Evolutionary conservation across 2,888 invertebrate genomes (phyloP), one percentile per base, ranked within the genome.

Genomic region (Pyrrhia umbra): DNA sequence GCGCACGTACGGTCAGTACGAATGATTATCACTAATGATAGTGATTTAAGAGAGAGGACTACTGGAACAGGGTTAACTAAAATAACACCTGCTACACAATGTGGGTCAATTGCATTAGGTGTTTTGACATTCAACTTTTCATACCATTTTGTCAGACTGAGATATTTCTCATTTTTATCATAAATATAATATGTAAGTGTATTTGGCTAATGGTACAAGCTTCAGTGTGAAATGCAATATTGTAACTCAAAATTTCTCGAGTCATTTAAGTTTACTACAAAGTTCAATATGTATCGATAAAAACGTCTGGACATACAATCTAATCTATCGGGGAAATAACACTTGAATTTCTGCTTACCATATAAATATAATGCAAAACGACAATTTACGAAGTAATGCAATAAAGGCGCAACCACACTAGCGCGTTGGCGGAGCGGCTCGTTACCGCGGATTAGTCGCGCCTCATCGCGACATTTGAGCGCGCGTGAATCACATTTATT

Each of bases 11-110:
- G 65, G 49, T 55, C 79, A 81, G 77, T 83, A 77, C 83, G 81
- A 85, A 82, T 85, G 87, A 88, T 88, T 89, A 88, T 86, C 80
- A 77, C 75, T 91, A 90, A 90, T 91, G 85, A 88, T 84, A 81
- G 89, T 87, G 79, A 89, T 91, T 88, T 88, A 72, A 71, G 68
- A 79, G 85, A 79, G 85, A 59, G 70, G 70, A 80, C 81, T 81
- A 83, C 83, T 79, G 82, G 79, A 82, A 83, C 79, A 85, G 75
- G 83, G 75, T 72, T 83, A 83, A 74, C 80, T 75, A 79, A 82
- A 78, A 85, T 82, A 85, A 84, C 84, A 85, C 79, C 84, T 85
- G 86, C 77, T 69, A 52, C 57, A 75, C 68, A 71, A 78, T 66
- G 43, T 80, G 47, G 75, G 74, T 74, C 74, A 75, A 67, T 62